These are phyloP conservation scores for Symphodus melops DNA, from an alignment of 2,113 vertebrate species.

Conservation along the genomic window DNA sequence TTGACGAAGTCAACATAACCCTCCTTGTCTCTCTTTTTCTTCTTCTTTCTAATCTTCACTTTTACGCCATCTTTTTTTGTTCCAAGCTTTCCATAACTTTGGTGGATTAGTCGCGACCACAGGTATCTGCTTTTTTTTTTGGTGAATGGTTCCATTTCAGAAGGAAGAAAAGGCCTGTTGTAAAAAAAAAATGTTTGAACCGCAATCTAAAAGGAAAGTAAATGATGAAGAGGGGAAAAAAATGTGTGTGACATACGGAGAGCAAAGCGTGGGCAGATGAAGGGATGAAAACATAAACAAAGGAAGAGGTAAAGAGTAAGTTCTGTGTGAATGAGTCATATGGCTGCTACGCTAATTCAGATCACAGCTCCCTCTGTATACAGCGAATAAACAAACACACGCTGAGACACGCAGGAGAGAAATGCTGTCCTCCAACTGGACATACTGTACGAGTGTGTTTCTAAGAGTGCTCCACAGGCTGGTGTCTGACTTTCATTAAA, in stretches of 20 bases:
- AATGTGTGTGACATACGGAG: constrained; percentile 32
- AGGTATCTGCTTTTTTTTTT: constrained; percentile 27
- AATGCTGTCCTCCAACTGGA: constrained; percentile 51
- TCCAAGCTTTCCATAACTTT: constrained; percentile 12
- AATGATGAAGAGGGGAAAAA: constrained; percentile 19
- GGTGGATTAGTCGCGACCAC: constrained; percentile 7
- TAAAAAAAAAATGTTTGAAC: not conserved
- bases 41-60: constrained; percentile 18
- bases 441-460: constrained; percentile 20
- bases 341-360: constrained; percentile 60
- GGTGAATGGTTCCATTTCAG: constrained; percentile 35
- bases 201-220: constrained; percentile 31
- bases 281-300: constrained; percentile 68
- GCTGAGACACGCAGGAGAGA: constrained; percentile 44
- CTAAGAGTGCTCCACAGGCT: constrained; percentile 18
- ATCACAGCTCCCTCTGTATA: constrained; percentile 66
- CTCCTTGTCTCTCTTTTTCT: constrained; percentile 31
- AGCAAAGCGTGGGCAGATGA: constrained; percentile 48
- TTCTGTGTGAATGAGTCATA: constrained; percentile 64
- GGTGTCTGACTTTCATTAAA: constrained; percentile 73
- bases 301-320: constrained; percentile 48
- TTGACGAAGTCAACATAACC: constrained; percentile 72
- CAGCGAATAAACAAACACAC: constrained; percentile 66
- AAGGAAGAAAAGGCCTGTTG: not conserved
- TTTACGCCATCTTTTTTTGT: constrained; percentile 1